Conservation (phyloP, 2,113 vertebrate species). For the Podarcis raffonei region DNA sequence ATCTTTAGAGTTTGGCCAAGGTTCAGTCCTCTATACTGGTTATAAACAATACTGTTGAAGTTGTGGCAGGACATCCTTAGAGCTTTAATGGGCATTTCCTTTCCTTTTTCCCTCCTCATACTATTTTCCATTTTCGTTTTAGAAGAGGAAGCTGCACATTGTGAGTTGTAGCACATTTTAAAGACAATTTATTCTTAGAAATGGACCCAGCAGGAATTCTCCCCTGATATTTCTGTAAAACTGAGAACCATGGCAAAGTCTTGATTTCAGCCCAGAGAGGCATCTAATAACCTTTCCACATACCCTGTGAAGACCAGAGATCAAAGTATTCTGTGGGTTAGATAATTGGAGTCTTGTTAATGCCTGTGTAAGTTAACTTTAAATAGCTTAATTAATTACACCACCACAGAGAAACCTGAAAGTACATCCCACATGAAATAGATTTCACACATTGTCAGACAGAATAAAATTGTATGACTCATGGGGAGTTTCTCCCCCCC, state of each 20-base stretch:
- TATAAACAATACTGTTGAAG: not conserved
- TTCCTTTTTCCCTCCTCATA: not conserved
- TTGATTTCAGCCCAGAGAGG: not conserved
- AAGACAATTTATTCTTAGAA: not conserved
- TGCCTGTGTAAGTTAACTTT: not conserved
- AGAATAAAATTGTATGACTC: too few species aligned
- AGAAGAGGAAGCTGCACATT: not conserved
- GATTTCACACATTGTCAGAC: not conserved
- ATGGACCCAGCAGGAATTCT: not conserved
- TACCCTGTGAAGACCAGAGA: not conserved
- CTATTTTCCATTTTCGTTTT: conserved; percentile 5
- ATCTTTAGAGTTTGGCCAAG: conserved; percentile 21
- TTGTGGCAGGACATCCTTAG: not conserved
- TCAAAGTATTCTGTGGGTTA: not conserved
- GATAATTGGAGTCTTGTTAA: not conserved
- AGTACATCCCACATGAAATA: not conserved
- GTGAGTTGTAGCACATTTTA: conserved; percentile 18
- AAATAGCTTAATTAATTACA: not conserved
- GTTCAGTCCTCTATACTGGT: conserved; percentile 7
- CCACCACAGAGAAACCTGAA: not conserved
- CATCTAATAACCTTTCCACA: not conserved
- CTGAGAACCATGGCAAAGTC: not conserved
- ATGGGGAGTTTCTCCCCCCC: too few species aligned
- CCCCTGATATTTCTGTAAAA: not conserved
- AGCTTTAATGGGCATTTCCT: not conserved